These are phyloP conservation scores for Odontesthes bonariensis DNA, from an alignment of 2,113 vertebrate species.

Conservation along the genomic window DNA sequence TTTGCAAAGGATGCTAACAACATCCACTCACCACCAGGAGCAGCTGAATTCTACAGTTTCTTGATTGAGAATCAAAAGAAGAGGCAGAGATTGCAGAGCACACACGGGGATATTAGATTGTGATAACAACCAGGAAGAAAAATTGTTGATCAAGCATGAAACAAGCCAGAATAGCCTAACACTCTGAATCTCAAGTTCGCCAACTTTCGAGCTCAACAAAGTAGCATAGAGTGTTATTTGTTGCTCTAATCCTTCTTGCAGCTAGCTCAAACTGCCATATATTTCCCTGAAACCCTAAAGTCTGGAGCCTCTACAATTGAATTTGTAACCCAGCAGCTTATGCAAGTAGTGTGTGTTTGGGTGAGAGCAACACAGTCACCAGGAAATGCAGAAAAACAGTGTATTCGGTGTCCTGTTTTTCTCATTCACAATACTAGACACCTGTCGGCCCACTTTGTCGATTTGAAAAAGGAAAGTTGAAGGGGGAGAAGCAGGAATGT, in stretches of 20 bases:
- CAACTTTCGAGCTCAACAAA: slow-evolving; percentile 32
- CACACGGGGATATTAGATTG: slow-evolving; percentile 51
- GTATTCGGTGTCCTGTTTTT: slow-evolving; percentile 37
- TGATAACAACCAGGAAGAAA: slow-evolving; percentile 64
- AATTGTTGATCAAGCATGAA: slow-evolving; percentile 55
- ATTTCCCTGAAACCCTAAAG: slow-evolving; percentile 25
- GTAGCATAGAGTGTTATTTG: slow-evolving; percentile 29
- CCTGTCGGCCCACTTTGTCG: slow-evolving; percentile 55
- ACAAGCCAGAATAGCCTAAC: slow-evolving; percentile 47
- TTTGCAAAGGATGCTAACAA: slow-evolving; percentile 54
- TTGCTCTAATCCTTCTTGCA: slow-evolving; percentile 3
- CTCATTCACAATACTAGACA: slow-evolving; percentile 38
- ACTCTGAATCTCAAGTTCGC: slow-evolving; percentile 38
- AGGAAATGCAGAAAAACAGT: slow-evolving; percentile 50
- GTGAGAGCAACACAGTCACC: slow-evolving; percentile 43
- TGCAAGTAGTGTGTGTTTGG: slow-evolving; percentile 4
- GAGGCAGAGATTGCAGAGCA: slow-evolving; percentile 25
- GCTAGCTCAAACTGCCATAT: slow-evolving; percentile 35
- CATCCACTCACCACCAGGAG: slow-evolving; percentile 62
- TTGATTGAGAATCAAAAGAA: slow-evolving; percentile 54
- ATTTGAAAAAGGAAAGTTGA: slow-evolving; percentile 42
- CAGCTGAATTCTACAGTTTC: slow-evolving; percentile 46
- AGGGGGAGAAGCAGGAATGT: slow-evolving; percentile 37
- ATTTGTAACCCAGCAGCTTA: slow-evolving; percentile 38
- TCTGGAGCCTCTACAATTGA: slow-evolving; percentile 18